These are phyloP conservation scores for Phlogophora meticulosa DNA, from an alignment of 2,888 invertebrate species.

Conservation along the genomic window DNA sequence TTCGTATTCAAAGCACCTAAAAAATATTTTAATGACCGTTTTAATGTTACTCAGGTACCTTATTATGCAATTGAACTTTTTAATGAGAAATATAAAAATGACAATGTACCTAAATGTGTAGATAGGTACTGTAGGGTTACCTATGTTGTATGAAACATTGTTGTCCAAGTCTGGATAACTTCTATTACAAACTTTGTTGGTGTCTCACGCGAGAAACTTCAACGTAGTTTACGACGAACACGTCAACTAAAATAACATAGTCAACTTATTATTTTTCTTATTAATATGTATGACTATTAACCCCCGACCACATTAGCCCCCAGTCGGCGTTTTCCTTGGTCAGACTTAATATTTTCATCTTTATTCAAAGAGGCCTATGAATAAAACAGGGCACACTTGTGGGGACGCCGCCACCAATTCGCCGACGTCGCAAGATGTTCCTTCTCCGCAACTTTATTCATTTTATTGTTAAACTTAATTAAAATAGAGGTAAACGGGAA, in stretches of 20 bases:
- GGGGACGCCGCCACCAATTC: constrained; percentile 73
- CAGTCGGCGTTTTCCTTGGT: constrained; percentile 80
- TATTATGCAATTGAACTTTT: constrained; percentile 42
- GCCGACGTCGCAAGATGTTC: constrained; percentile 80
- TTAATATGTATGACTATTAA: constrained; percentile 89
- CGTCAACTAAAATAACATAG: constrained; percentile 59
- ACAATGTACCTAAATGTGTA: not conserved
- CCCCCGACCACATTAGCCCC: constrained; percentile 83
- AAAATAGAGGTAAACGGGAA: constrained; percentile 71
- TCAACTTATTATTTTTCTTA: constrained; percentile 79
- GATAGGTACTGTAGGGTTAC: not conserved
- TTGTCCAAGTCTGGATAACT: constrained; percentile 29
- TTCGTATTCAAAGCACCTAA: constrained; percentile 65
- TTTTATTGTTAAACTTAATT: constrained; percentile 83
- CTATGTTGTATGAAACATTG: not conserved
- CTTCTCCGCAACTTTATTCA: constrained; percentile 80
- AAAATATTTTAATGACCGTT: constrained; percentile 59
- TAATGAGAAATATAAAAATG: not conserved
- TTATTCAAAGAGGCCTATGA: constrained; percentile 89
- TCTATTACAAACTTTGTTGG: constrained; percentile 34
- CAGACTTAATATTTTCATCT: constrained; percentile 90
- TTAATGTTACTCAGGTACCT: constrained; percentile 42
- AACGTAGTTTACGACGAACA: constrained; percentile 21
- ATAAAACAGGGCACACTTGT: constrained; percentile 85
- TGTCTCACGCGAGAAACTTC: constrained; percentile 25